phyloP scores from a whole-genome alignment of 2,888 invertebrate species.

The Tenthredo notha region DNA sequence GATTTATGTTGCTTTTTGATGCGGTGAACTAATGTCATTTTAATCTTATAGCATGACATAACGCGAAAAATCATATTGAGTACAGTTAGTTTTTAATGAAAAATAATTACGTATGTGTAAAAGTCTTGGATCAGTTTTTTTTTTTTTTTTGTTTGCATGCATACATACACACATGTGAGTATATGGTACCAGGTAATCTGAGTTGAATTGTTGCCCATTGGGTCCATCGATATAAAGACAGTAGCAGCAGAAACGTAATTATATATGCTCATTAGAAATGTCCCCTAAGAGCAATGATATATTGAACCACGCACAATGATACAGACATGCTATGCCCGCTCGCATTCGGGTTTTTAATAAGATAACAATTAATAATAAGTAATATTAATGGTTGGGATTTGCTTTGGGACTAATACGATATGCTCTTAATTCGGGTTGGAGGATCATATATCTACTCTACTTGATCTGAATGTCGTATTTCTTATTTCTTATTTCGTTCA shows the following conservation, averaged over 20 bases:
- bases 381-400: not conserved
- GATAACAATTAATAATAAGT: not conserved
- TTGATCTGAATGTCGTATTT: not conserved
- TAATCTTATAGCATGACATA: not conserved
- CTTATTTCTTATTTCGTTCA: not conserved
- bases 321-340: not conserved
- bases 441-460: not conserved
- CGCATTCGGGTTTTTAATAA: not conserved
- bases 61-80: not conserved
- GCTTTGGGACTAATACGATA: not conserved
- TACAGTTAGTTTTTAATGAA: not conserved
- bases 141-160: conserved; percentile 27
- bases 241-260: not conserved
- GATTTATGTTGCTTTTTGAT: not conserved
- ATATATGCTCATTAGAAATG: conserved; percentile 32
- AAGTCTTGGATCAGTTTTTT: not conserved
- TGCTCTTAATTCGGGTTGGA: not conserved
- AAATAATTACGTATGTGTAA: not conserved
- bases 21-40: not conserved
- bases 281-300: conserved; percentile 13
- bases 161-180: not conserved
- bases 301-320: not conserved
- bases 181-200: not conserved
- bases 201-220: conserved; percentile 25
- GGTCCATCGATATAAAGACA: not conserved